Conservation (phyloP, 2,888 invertebrate genomes). For the Yponomeuta cagnagella region DNA sequence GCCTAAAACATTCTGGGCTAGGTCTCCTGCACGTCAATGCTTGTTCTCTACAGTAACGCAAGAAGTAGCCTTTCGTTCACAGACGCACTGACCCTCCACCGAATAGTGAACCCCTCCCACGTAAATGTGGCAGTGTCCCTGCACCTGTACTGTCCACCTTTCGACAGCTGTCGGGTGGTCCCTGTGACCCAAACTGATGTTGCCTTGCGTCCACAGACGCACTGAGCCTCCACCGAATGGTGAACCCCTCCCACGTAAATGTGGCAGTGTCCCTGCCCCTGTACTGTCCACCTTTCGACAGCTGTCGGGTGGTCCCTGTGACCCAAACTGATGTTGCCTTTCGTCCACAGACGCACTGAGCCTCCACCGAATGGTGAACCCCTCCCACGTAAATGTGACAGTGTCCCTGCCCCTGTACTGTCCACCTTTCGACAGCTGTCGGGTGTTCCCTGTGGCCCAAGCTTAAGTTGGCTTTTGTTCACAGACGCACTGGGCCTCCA, state of each 20-base stretch:
- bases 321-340: neutral
- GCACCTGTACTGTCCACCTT: constrained; percentile 97
- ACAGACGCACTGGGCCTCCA: constrained; percentile 96
- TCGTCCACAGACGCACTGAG: constrained; percentile 87
- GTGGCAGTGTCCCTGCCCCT: constrained; percentile 94
- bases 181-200: too few species aligned
- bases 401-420: constrained; percentile 96
- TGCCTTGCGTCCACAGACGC: constrained; percentile 79
- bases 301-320: neutral
- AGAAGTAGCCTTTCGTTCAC: constrained; percentile 38
- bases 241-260: constrained; percentile 93
- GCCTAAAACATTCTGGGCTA: too few species aligned
- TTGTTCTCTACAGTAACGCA: constrained; percentile 42
- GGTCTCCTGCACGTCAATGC: too few species aligned
- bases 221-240: constrained; percentile 97
- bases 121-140: constrained; percentile 71
- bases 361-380: constrained; percentile 97
- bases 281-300: constrained; percentile 81
- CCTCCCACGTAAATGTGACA: constrained; percentile 89
- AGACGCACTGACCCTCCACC: constrained; percentile 92
- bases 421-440: constrained; percentile 92
- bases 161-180: constrained; percentile 90
- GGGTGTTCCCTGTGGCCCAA: constrained; percentile 77
- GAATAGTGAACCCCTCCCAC: constrained; percentile 95
- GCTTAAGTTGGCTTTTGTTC: constrained; percentile 21